Base-by-base conservation (phyloP, 2,888 invertebrate species). In the Temnothorax rugatulus region DNA sequence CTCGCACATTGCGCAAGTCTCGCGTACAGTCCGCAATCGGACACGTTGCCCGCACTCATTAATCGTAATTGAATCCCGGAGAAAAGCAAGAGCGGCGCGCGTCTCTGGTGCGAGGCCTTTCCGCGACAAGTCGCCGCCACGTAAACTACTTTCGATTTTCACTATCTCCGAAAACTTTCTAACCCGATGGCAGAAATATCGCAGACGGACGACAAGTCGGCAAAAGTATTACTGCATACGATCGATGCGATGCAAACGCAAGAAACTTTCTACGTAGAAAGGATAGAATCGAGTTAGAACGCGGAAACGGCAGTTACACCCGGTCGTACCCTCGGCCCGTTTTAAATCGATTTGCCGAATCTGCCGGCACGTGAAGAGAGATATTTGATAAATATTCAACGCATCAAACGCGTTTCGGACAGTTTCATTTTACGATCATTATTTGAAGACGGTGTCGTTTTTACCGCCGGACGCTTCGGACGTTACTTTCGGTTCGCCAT, bases 1-100 rank as follows among this genome's bases (percentile, higher is more conserved):
- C 74, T 61, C 47, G 68, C 71, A 68, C 83, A 83, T 89, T 89
- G 84, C 86, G 87, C 88, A 88, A 87, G 84, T 83, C 85, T 63
- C 29, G 44, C 18, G 61, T 44, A 47, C 50, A 38, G 59, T 29
- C 52, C 54, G 47, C 11, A 34, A 68, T 66, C 61, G 76, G 34
- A 59, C 44, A 52, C 15, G 86, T 84, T 71, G 61, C 76, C 41
- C 52, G 82, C 25, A 15, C 61, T 25, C 29, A 54, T 76, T 75
- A 74, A 63, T 63, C 41, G 73, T 52, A 75, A 82, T 82, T 76
- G 76, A 82, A 76, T 82, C 75, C 52, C 76, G 76, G 29, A 52
- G 61, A 75, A 82, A 63, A 76, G 82, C 47, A 34, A 41, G 54
- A 54, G 54, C 52, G 13, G n/a, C 29, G 41, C 29, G 15, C n/a